Evolutionary conservation across 2,797 vertebrate species (phyloP).

Genomic region (Gila robusta): DNA sequence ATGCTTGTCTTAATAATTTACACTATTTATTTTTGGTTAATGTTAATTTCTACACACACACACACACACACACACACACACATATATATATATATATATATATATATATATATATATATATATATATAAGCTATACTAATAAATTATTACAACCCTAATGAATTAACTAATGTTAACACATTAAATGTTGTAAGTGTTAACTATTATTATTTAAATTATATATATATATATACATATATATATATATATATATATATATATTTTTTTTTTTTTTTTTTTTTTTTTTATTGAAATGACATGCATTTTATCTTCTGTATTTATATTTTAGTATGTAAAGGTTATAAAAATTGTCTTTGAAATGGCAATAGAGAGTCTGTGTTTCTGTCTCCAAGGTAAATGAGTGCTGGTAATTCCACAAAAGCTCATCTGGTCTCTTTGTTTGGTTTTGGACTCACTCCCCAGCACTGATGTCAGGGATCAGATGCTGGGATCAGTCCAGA

Average conservation of each 20-base stretch:
- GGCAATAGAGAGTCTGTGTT: background rate
- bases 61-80: no score
- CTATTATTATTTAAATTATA: no score
- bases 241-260: background rate
- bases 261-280: background rate
- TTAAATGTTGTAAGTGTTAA: no score
- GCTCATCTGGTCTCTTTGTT: slow-evolving; percentile 28
- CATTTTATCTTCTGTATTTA: background rate
- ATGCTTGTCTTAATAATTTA: background rate
- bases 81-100: no score
- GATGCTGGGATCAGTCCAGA: slow-evolving; percentile 19
- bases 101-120: no score
- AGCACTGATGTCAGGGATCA: slow-evolving; percentile 27
- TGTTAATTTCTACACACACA: no score
- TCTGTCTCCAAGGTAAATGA: background rate
- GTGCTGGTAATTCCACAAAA: slow-evolving; percentile 8
- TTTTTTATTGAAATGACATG: background rate
- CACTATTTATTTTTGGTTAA: no score
- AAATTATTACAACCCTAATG: no score
- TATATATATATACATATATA: background rate
- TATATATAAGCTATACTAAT: no score
- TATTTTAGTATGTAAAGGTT: background rate
- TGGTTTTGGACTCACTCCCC: background rate
- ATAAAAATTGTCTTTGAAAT: background rate
- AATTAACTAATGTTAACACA: no score